phyloP scores from a whole-genome alignment of 1,140 invertebrate species.

The Colletes gigas region DNA sequence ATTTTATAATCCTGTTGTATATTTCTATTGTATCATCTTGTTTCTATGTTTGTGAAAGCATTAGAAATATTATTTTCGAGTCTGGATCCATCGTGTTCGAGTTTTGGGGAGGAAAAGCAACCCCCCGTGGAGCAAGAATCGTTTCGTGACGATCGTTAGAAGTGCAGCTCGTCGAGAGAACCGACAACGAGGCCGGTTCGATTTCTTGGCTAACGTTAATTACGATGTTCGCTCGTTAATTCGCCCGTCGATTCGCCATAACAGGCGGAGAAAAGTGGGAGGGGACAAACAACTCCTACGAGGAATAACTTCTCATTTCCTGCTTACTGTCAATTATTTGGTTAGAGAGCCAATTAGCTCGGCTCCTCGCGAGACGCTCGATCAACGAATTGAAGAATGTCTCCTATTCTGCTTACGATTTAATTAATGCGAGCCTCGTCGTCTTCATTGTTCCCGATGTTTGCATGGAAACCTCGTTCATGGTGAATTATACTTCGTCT shows the following conservation, averaged over 20 bases:
- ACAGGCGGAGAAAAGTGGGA: constrained; percentile 32
- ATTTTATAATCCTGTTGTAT: no score
- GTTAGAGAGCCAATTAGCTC: constrained; percentile 52
- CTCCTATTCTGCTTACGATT: constrained; percentile 47
- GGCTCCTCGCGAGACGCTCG: constrained; percentile 37
- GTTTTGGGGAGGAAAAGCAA: no score
- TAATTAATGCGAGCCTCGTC: constrained; percentile 50
- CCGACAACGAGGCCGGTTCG: background rate
- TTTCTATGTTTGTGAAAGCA: no score
- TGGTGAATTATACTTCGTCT: constrained; percentile 37
- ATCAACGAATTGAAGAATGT: constrained; percentile 49
- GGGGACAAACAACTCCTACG: constrained; percentile 50
- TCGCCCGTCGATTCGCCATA: constrained; percentile 38
- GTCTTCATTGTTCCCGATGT: constrained; percentile 50
- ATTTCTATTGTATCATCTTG: no score
- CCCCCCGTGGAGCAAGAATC: no score
- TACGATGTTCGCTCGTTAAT: constrained; percentile 49
- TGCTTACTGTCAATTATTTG: constrained; percentile 54
- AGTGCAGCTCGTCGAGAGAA: background rate
- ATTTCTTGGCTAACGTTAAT: constrained; percentile 33
- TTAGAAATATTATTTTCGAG: no score
- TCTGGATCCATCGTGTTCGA: no score
- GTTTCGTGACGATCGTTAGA: background rate
- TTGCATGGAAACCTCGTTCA: constrained; percentile 28
- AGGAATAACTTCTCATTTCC: constrained; percentile 53